phyloP scores from a whole-genome alignment of 2,888 invertebrate genomes.

The Hirudinaria manillensis region DNA sequence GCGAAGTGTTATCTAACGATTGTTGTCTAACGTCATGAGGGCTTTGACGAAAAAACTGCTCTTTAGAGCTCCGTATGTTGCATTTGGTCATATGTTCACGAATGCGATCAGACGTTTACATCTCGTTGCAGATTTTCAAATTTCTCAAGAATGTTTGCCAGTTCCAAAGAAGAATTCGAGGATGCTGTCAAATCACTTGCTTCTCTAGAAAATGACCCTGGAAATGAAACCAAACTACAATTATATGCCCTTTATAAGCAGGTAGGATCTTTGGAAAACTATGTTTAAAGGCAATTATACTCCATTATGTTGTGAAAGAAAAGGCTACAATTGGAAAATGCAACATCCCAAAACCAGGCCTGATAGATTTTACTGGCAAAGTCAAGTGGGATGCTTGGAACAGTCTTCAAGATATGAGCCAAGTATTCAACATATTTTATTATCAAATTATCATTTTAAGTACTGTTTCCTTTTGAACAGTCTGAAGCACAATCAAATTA shows the following conservation, averaged over 20 bases:
- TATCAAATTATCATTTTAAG: not conserved
- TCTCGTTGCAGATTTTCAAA: not conserved
- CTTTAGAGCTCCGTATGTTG: too few species aligned
- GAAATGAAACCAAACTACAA: slow-evolving; percentile 57
- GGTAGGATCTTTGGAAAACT: slow-evolving; percentile 43
- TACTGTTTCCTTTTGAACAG: slow-evolving; percentile 41
- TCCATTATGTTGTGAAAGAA: slow-evolving; percentile 34
- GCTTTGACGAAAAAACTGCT: too few species aligned
- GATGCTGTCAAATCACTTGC: slow-evolving; percentile 51
- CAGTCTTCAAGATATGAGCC: slow-evolving; percentile 55
- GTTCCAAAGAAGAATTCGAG: slow-evolving; percentile 21
- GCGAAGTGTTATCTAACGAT: too few species aligned
- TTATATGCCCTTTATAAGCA: slow-evolving; percentile 61
- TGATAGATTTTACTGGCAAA: slow-evolving; percentile 59
- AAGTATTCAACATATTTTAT: slow-evolving; percentile 47
- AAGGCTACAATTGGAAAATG: slow-evolving; percentile 56
- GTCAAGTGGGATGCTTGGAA: slow-evolving; percentile 62
- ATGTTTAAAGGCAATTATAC: too few species aligned
- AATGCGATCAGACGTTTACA: not conserved
- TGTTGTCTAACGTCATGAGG: too few species aligned
- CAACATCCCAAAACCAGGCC: slow-evolving; percentile 57
- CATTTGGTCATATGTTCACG: too few species aligned
- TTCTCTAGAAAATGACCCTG: slow-evolving; percentile 55
- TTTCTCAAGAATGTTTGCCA: too few species aligned
- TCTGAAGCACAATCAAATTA: slow-evolving; percentile 58